Evolutionary conservation across 2,113 vertebrate species (phyloP).

Genomic region (Tretioscincus oriximinensis): DNA sequence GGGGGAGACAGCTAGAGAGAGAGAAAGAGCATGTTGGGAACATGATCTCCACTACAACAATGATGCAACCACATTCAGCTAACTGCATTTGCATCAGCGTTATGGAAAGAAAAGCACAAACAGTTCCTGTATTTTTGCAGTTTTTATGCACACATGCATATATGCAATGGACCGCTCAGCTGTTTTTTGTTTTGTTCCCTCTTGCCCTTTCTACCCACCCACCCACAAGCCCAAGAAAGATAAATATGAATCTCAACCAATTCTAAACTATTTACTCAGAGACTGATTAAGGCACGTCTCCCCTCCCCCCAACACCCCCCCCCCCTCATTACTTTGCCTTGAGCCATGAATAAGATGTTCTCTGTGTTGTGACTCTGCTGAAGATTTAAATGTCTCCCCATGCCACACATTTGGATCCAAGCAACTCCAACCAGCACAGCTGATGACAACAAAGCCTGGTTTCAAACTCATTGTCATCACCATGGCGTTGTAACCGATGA

Average conservation of each 20-base stretch:
- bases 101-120: constrained; percentile 25
- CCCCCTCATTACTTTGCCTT: not conserved
- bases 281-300: constrained; percentile 59
- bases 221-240: constrained; percentile 16
- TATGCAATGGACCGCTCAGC: not conserved
- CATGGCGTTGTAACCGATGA: constrained; percentile 74
- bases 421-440: constrained; percentile 67
- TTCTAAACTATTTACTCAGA: constrained; percentile 57
- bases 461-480: constrained; percentile 77
- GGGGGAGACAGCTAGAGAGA: not conserved
- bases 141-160: not conserved
- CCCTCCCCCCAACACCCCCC: not conserved
- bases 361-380: constrained; percentile 68
- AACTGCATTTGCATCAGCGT: constrained; percentile 24
- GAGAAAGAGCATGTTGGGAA: constrained; percentile 4
- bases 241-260: constrained; percentile 41
- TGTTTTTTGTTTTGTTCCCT: not conserved
- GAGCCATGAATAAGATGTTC: constrained; percentile 71
- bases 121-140: not conserved
- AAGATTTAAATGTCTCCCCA: constrained; percentile 69
- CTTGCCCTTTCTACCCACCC: too few species aligned
- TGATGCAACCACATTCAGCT: not conserved
- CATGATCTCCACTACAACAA: not conserved
- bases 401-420: constrained; percentile 62
- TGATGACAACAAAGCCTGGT: constrained; percentile 72